These are phyloP conservation scores for Agrotis clavis DNA, from an alignment of 2,888 invertebrate species.

Conservation along the genomic window DNA sequence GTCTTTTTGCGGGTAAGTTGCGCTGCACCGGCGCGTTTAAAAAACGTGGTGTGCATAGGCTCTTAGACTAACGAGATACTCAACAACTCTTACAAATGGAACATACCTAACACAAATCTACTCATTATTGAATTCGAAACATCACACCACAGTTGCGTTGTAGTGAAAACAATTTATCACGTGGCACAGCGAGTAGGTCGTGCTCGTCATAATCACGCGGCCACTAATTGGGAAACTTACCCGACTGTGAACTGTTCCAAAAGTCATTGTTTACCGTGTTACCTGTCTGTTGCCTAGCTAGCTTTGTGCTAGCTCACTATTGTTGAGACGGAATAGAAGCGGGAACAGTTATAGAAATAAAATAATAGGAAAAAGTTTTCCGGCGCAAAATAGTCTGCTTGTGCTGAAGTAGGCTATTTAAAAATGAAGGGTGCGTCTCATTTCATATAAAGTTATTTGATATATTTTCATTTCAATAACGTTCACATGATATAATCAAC, in stretches of 20 bases:
- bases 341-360: constrained; percentile 17
- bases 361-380: constrained; percentile 15
- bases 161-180: constrained; percentile 60
- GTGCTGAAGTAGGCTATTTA: constrained; percentile 1
- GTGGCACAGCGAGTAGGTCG: constrained; percentile 30
- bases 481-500: too few relatives aligned
- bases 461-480: too few relatives aligned
- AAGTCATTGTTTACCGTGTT: constrained; percentile 70
- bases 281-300: constrained; percentile 45
- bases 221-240: constrained; percentile 73
- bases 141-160: constrained; percentile 22
- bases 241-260: constrained; percentile 66
- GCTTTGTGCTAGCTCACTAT: constrained; percentile 43
- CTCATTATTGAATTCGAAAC: constrained; percentile 10
- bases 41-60: too few relatives aligned
- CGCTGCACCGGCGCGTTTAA: too few relatives aligned
- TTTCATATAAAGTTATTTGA: too few relatives aligned
- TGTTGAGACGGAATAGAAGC: constrained; percentile 16
- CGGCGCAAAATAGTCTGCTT: neutral
- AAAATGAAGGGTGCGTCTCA: constrained; percentile 6
- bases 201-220: constrained; percentile 65
- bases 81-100: neutral
- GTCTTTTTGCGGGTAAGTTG: too few relatives aligned
- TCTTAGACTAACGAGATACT: too few relatives aligned
- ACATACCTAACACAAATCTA: neutral